Conservation (phyloP, 2,888 invertebrate species). For the Myopa tessellatipennis region DNA sequence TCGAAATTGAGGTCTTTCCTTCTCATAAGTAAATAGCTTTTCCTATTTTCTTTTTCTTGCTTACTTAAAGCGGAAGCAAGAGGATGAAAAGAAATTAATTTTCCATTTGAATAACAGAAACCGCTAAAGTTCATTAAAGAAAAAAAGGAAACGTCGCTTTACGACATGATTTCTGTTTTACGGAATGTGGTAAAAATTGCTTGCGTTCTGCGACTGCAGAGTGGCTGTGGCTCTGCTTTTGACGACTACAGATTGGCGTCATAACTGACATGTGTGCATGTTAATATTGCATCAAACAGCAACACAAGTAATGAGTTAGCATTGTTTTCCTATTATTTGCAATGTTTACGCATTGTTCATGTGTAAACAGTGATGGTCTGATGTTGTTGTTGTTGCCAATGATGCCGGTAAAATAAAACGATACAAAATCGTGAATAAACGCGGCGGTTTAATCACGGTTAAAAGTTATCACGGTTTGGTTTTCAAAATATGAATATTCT, state of each 20-base stretch:
- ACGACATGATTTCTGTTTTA: not conserved
- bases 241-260: not conserved
- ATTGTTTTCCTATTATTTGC: too few relatives aligned
- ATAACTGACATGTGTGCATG: not conserved
- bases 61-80: not conserved
- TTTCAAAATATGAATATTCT: too few relatives aligned
- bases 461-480: too few relatives aligned
- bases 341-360: too few relatives aligned
- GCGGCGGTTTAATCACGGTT: too few relatives aligned
- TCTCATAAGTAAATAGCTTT: too few relatives aligned
- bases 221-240: too few relatives aligned
- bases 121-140: not conserved
- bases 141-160: not conserved
- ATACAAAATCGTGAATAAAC: too few relatives aligned
- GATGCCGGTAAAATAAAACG: not conserved
- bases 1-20: too few relatives aligned
- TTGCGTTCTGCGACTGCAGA: too few relatives aligned
- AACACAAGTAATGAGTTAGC: too few relatives aligned
- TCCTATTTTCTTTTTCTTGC: too few relatives aligned
- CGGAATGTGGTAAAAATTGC: not conserved
- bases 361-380: not conserved
- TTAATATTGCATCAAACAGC: not conserved
- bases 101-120: not conserved
- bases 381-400: not conserved
- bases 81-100: constrained; percentile 7